phyloP scores from a whole-genome alignment of 2,797 vertebrate species.

The Heliangelus exortis region DNA sequence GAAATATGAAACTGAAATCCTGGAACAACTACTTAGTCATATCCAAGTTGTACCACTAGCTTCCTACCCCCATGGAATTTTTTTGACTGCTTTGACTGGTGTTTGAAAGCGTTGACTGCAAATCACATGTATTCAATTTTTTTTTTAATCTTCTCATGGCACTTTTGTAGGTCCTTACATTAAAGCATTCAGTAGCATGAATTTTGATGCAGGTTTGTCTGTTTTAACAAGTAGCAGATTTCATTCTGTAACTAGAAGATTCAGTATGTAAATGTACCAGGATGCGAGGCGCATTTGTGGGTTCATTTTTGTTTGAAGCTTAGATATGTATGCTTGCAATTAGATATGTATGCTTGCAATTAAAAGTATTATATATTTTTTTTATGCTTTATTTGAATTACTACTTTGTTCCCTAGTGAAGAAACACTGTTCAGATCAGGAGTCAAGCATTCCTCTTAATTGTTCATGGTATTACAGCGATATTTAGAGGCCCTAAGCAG shows the following conservation, averaged over 20 bases:
- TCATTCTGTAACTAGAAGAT: not conserved
- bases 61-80: not conserved
- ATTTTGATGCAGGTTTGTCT: not conserved
- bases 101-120: not conserved
- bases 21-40: not conserved
- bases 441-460: not conserved
- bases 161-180: not conserved
- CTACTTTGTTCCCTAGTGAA: not conserved
- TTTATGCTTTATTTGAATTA: not conserved
- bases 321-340: not conserved
- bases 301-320: not conserved
- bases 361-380: not conserved
- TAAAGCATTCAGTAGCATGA: not conserved
- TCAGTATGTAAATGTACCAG: not conserved
- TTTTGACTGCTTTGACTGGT: not conserved
- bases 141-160: not conserved
- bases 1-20: not conserved
- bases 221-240: not conserved
- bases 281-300: not conserved
- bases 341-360: not conserved
- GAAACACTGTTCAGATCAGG: not conserved
- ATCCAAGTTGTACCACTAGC: not conserved
- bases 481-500: not conserved
- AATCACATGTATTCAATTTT: not conserved
- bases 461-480: not conserved